Evolutionary conservation across 37 sponge, comb jelly and placozoan species (phyloP), one percentile per base, ranked within the genome.

Genomic region (Spongilla lacustris): DNA sequence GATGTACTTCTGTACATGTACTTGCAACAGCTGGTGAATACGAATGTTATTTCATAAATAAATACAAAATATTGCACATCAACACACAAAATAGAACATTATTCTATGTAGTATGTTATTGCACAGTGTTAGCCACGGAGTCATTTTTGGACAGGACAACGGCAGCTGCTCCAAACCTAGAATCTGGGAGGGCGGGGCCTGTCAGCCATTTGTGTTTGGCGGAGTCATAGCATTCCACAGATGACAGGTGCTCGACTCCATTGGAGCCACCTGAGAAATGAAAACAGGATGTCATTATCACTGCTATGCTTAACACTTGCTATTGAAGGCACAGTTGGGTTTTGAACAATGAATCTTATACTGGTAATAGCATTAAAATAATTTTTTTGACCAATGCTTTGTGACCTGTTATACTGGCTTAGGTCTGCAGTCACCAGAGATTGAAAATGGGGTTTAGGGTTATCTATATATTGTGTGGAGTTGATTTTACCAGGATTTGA

Each of bases 171-270:
- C 91, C 83, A 82, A 94, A 94, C n/a, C 94, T 67, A 36, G 86
- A 78, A 17, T 49, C 66, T 36, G 85, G 95, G 5, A 95, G 81
- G 8, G 78, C 82, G 33, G 95, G 75, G 37, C 69, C 49, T 21
- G 79, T 81, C 11, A 89, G 69, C 95, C 95, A 95, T 34, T 83
- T 77, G 50, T 84, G 80, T 50, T 78, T 77, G 78, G 80, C 81
- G 29, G 89, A 89, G 66, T 94, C 92, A 70, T 94, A 96, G 38
- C 88, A 88, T 76, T 96, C 97, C 38, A 90, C 95, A 36, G 87
- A 72, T 75, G 86, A 84, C 48, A 96, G 72, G 66, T 91, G 91
- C 72, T 86, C 77, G 23, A 88, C 86, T 6, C 97, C 97, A 87
- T 94, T 88, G 17, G 91, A 96, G 10, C 97, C 97, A 67, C 94